Evolutionary conservation across 2,797 vertebrate species (phyloP).

Genomic region (Bradypodion pumilum): DNA sequence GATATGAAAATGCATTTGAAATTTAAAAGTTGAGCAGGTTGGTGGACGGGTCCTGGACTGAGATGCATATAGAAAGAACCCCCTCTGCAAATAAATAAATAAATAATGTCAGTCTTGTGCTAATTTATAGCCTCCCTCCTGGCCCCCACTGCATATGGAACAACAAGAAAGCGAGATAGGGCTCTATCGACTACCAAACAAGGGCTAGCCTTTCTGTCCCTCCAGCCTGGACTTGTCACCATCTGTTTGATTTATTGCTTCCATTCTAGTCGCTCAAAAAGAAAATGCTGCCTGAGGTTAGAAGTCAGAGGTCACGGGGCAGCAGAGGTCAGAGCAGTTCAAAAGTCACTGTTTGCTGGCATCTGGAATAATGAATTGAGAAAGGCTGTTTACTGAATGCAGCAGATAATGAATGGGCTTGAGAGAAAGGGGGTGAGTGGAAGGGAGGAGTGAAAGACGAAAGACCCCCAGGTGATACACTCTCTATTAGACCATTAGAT

Average conservation of each 20-base stretch:
- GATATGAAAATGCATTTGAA: neutral
- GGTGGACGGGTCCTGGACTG: neutral
- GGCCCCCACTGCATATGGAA: accelerated
- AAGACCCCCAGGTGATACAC: conserved; percentile 30
- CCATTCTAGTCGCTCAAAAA: conserved; percentile 57
- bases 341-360: conserved; percentile 76
- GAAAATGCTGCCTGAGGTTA: conserved; percentile 41
- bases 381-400: conserved; percentile 64
- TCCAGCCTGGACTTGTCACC: conserved; percentile 59
- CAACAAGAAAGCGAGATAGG: neutral
- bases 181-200: neutral
- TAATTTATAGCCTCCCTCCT: neutral
- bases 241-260: conserved; percentile 83
- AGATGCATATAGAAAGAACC: neutral
- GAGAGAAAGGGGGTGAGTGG: neutral
- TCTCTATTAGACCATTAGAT: conserved; percentile 2
- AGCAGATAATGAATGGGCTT: conserved; percentile 59
- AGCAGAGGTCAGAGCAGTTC: conserved; percentile 75
- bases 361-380: conserved; percentile 69
- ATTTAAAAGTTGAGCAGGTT: neutral
- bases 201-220: neutral
- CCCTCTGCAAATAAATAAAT: neutral
- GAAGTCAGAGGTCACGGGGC: conserved; percentile 68
- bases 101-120: neutral
- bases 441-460: conserved; percentile 34